Conservation (phyloP, 2,888 invertebrate species). For the Tryphoninae sp. region DNA sequence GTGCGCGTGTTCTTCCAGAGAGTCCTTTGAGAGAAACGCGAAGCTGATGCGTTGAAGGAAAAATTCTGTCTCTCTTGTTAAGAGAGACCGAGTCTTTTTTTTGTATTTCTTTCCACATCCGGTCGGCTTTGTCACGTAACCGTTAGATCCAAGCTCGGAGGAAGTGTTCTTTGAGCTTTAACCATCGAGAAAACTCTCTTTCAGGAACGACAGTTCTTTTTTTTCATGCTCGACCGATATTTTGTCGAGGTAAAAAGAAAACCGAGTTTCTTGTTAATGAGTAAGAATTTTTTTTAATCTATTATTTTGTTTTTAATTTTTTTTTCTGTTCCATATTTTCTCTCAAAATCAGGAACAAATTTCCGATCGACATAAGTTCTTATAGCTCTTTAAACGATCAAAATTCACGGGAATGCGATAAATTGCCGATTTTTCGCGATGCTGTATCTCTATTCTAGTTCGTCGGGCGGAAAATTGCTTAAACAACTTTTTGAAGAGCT, state of each 20-base stretch:
- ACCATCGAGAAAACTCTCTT: constrained; percentile 7
- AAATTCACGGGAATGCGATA: too few species aligned
- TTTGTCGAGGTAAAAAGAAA: constrained; percentile 9
- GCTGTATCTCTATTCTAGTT: too few species aligned
- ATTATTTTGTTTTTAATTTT: neutral
- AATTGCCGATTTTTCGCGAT: too few species aligned
- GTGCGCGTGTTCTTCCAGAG: constrained; percentile 39
- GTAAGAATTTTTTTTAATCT: neutral
- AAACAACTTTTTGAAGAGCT: too few species aligned
- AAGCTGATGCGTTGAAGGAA: constrained; percentile 35
- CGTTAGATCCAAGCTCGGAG: neutral
- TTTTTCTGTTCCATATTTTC: neutral
- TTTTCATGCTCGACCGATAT: neutral
- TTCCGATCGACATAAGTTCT: neutral
- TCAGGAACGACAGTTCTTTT: neutral
- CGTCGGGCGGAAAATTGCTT: too few species aligned
- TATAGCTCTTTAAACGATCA: neutral
- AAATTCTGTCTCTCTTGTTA: constrained; percentile 28
- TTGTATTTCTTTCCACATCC: constrained; percentile 33
- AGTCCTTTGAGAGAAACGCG: constrained; percentile 58
- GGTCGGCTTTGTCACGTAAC: neutral
- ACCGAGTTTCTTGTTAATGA: neutral
- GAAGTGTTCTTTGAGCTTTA: constrained; percentile 7
- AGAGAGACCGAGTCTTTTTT: neutral
- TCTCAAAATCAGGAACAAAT: too few species aligned